Evolutionary conservation across 2,113 vertebrate genomes (phyloP).

Genomic region (Catharus bicknelli): DNA sequence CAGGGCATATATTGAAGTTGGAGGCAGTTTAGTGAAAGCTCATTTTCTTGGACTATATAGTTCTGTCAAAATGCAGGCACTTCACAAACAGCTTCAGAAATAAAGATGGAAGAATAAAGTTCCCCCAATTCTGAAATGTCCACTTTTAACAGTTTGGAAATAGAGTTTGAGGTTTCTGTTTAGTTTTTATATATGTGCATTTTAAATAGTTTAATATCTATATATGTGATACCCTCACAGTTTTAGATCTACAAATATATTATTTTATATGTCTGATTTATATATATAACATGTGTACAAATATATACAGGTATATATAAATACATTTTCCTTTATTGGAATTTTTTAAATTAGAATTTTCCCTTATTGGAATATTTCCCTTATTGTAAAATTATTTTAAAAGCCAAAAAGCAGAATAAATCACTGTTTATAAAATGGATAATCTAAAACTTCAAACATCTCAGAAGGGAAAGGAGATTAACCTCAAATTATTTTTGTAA

Average conservation of each 20-base stretch:
- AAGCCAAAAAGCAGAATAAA: background rate
- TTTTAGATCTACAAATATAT: background rate
- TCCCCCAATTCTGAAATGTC: background rate
- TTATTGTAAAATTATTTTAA: background rate
- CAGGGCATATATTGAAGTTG: slow-evolving; percentile 29
- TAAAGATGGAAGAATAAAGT: background rate
- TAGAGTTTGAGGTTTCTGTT: background rate
- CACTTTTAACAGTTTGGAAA: background rate
- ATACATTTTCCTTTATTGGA: background rate
- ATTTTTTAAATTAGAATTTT: background rate
- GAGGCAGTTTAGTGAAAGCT: slow-evolving; percentile 39
- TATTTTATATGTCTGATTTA: background rate
- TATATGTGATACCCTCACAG: background rate
- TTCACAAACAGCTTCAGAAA: slow-evolving; percentile 8
- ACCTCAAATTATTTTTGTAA: slow-evolving; percentile 2
- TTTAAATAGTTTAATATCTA: background rate
- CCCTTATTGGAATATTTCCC: background rate
- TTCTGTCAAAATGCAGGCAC: background rate
- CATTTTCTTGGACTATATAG: slow-evolving; percentile 20
- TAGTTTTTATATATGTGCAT: background rate
- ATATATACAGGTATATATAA: background rate
- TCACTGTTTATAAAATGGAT: background rate
- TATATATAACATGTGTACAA: background rate
- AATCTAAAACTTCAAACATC: background rate
- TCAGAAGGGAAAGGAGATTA: background rate